Base-by-base conservation (phyloP, 2,888 invertebrate species). In the Stenoptilia bipunctidactyla region DNA sequence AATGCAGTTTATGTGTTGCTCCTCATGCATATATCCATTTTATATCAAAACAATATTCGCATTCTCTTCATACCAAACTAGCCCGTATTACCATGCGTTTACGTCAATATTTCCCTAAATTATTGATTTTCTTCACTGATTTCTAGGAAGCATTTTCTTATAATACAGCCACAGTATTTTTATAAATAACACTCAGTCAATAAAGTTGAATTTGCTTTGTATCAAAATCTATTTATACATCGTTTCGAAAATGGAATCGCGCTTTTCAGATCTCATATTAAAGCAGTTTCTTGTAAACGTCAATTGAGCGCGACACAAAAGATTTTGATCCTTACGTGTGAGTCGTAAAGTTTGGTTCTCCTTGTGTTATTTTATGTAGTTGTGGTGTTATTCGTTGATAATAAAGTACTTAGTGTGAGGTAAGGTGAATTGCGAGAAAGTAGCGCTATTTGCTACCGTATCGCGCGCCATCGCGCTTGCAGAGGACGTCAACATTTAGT, bases 361-460 rank as follows among this genome's bases (percentile, higher is more conserved):
- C 46, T 36, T 15, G 15, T 15, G 30, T 36, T 4, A 6, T 15
- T 36, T 36, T 36, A 15, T 2, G 15, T 15, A 10, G 10, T 15
- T 36, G 9, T 36, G 14, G 30, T 13, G 52, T 55, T 48, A 51
- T 53, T 58, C 52, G 50, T 20, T 20, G 20, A 20, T 20, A 20
- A 20, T 51, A 52, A 55, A 54, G 54, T 61, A 60, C 61, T 58
- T 71, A 71, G 77, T 79, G 77, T 76, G 75, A 76, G 74, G 72
- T 72, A 70, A 68, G 61, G 66, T 72, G 71, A 68, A 68, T 75
- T 64, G 72, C 73, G 71, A 70, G 70, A 76, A 79, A 77, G 79
- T 76, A 69, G 74, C 68, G 68, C 76, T 79, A 82, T 80, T 82
- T 80, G 82, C 79, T 82, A 74, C 76, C 69, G 76, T 79, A 83